Base-by-base conservation (phyloP, 2,888 invertebrate genomes). In the Agonopterix heracliana region DNA sequence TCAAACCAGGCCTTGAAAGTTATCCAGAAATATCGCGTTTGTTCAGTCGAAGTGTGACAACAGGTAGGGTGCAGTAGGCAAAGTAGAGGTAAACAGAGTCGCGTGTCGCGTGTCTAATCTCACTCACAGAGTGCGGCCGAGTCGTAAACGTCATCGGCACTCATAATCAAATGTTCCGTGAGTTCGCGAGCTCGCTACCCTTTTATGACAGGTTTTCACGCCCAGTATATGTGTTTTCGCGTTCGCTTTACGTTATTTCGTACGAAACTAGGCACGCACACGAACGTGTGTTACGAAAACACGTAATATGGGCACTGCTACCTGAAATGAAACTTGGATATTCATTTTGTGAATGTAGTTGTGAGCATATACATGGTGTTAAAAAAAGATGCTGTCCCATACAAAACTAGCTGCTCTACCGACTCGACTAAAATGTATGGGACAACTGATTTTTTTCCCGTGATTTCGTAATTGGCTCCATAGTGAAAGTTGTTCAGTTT, bases 61-160 rank as follows among this genome's bases (percentile, higher is more conserved):
- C 46, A 47, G 41, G 46, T 47, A 40, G 11, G 38, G 38, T 9
- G 38, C 38, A 38, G 3, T 17, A 14, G 9, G 12, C 3, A 44
- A 36, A 10, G 13, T 8, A 35, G 12, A 7, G 8, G 35, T 35
- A 4, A 26, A 42, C 13, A 42, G 54, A 44, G 53, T 61, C 57
- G 54, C 49, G 55, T 47, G 51, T 52, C 36, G 57, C 71, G 72
- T 75, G 74, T 61, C 62, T 67, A 68, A 69, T 69, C 67, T 68
- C 61, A 40, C 11, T 53, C 49, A 9, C 7, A n/a, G 38, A n/a
- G 10, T 49, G 47, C 49, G 51, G 54, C 48, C 47, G 55, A 48
- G 54, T 53, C 56, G 55, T 67, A 67, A 71, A 64, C 61, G 66
- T 67, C 68, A 64, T 63, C 53, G 66, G 63, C 60, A 70, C 59